Conservation (phyloP, 2,113 vertebrate species). For the Podarcis muralis region DNA sequence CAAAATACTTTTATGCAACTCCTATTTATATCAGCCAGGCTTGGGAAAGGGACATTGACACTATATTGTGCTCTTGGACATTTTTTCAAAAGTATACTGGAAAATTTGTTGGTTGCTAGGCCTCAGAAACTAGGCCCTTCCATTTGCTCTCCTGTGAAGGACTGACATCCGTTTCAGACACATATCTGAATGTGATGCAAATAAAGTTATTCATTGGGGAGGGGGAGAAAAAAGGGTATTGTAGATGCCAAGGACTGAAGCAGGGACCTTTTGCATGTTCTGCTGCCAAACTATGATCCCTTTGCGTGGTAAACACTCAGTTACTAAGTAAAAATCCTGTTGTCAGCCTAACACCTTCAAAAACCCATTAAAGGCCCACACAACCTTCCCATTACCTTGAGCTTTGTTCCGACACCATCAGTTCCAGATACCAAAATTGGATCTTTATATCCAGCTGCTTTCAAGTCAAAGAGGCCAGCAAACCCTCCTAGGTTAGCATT, state of each 20-base stretch:
- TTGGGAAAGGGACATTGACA: neutral
- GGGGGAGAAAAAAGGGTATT: neutral
- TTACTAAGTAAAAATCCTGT: neutral
- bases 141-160: too few relatives aligned
- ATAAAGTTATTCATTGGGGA: too few relatives aligned
- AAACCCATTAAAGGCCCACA: neutral
- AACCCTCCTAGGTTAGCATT: constrained; percentile 93
- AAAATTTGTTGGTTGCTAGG: neutral
- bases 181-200: too few relatives aligned
- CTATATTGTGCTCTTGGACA: neutral
- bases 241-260: neutral
- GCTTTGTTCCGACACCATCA: constrained; percentile 96
- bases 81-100: neutral
- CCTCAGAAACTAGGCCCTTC: neutral
- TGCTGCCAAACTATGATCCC: neutral
- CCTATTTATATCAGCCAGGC: neutral
- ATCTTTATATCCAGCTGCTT: constrained; percentile 90
- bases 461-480: constrained; percentile 94
- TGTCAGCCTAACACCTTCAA: neutral
- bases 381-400: constrained; percentile 83
- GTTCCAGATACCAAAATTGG: constrained; percentile 94
- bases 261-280: neutral
- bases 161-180: too few relatives aligned
- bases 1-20: neutral
- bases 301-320: neutral